These are phyloP conservation scores for Hartigia nigra DNA, from an alignment of 2,888 invertebrate species.

Conservation along the genomic window DNA sequence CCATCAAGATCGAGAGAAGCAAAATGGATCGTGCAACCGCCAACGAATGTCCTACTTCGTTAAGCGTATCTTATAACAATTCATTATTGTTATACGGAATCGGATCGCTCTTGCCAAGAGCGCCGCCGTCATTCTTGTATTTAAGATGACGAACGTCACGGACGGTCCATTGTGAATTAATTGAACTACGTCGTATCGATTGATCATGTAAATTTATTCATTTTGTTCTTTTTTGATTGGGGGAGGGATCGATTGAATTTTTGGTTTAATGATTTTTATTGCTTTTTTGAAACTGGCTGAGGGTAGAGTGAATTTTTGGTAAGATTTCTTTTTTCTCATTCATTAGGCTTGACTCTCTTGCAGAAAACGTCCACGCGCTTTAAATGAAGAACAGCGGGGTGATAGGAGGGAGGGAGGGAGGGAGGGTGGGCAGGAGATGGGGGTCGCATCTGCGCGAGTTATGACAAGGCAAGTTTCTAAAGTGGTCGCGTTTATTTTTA, in stretches of 20 bases:
- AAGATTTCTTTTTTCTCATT: background rate
- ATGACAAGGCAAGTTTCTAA: slow-evolving; percentile 44
- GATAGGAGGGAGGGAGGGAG: too few species aligned
- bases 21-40: background rate
- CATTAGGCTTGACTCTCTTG: background rate
- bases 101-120: background rate
- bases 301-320: too few species aligned
- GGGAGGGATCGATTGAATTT: too few species aligned
- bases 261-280: background rate
- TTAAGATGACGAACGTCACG: background rate
- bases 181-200: background rate
- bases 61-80: background rate
- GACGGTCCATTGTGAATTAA: background rate
- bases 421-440: background rate
- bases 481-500: slow-evolving; percentile 64
- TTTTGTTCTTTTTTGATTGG: too few species aligned
- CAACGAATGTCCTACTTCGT: background rate
- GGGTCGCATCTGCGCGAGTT: slow-evolving; percentile 36
- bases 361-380: background rate
- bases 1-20: background rate
- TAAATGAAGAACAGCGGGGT: background rate
- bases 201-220: background rate
- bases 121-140: background rate
- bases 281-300: too few species aligned
- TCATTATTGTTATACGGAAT: background rate